A percentile compares a stretch with the other conserved stretches of the same genome.
Conservation (phyloP, 1,140 invertebrate species). For the Heliconius hermathena region DNA sequence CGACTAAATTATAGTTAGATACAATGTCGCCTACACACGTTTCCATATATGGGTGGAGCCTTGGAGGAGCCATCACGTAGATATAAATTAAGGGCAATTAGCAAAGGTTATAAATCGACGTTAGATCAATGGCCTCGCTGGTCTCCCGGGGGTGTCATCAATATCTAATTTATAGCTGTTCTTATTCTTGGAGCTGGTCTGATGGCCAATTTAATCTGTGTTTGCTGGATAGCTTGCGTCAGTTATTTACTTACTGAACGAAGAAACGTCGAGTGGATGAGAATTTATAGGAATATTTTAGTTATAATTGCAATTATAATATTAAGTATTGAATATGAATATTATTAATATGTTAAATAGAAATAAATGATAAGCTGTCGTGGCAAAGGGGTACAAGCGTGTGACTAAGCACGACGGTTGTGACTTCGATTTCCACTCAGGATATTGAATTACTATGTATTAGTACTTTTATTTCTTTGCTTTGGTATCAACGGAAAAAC, state of each 20-base stretch:
- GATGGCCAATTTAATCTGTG: conserved; percentile 27
- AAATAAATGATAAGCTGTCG: no score
- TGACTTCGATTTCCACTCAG: no score
- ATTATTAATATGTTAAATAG: no score
- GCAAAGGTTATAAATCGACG: conserved; percentile 59
- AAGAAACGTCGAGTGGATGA: no score
- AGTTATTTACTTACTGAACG: background rate
- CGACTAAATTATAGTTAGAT: conserved; percentile 22
- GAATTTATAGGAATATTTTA: no score
- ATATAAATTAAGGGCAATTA: conserved; percentile 72
- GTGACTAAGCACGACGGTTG: no score
- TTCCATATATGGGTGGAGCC: conserved; percentile 11
- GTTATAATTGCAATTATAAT: no score
- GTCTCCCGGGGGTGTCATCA: conserved; percentile 69
- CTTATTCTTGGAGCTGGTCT: conserved; percentile 32
- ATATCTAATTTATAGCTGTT: conserved; percentile 67
- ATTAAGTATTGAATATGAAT: no score
- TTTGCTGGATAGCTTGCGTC: background rate
- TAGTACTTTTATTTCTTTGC: no score
- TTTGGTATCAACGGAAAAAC: no score
- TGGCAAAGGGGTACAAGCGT: no score
- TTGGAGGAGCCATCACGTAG: conserved; percentile 27
- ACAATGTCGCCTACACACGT: conserved; percentile 27
- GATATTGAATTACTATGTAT: no score
- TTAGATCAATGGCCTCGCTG: conserved; percentile 46